These are phyloP conservation scores for Arenaria interpres DNA, from an alignment of 2,113 vertebrate species.

Conservation along the genomic window DNA sequence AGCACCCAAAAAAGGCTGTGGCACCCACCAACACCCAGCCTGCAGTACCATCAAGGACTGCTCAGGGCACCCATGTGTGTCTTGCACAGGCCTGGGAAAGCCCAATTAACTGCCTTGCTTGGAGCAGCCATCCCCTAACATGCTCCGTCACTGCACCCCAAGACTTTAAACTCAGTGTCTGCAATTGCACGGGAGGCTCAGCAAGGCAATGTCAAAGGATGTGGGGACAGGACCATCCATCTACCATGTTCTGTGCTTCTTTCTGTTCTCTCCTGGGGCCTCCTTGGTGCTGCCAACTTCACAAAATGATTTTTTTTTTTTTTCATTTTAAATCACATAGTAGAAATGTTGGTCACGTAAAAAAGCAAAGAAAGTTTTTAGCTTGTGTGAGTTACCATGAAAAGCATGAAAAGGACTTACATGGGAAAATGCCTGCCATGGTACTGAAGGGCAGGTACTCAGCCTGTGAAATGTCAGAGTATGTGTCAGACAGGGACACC, in stretches of 20 bases:
- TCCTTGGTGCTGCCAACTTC: neutral
- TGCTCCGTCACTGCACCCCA: neutral
- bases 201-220: neutral
- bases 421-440: neutral
- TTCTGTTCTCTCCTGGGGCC: neutral
- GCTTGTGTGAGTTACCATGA: neutral
- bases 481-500: fast-evolving
- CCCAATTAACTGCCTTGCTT: neutral
- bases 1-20: neutral
- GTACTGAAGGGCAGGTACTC: neutral
- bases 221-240: fast-evolving
- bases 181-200: neutral
- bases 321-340: neutral
- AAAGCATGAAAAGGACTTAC: neutral
- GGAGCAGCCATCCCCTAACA: neutral
- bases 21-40: neutral
- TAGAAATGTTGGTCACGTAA: neutral
- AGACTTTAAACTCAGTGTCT: neutral
- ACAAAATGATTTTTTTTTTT: neutral
- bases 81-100: neutral
- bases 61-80: neutral
- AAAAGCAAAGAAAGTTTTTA: neutral
- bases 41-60: neutral
- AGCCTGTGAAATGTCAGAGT: neutral
- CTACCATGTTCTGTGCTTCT: neutral